phyloP scores from a whole-genome alignment of 2,888 invertebrate species.

The Seladonia tumulorum region DNA sequence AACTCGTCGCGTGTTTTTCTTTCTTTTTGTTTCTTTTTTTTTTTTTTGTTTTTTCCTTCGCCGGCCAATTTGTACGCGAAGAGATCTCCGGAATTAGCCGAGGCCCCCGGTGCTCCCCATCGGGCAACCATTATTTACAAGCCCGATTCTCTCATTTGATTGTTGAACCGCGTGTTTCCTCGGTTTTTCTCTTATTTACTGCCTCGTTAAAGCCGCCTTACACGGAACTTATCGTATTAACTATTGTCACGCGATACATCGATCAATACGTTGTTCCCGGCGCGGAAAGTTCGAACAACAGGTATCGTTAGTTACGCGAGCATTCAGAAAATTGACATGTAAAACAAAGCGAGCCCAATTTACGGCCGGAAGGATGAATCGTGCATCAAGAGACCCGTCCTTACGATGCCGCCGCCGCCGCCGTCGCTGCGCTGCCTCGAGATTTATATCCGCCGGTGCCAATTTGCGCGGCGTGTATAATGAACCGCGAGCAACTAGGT shows the following conservation, averaged over 20 bases:
- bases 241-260: conserved; percentile 59
- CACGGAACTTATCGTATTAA: conserved; percentile 53
- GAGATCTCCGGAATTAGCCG: conserved; percentile 48
- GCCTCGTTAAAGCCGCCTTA: conserved; percentile 48
- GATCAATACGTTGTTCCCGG: conserved; percentile 30
- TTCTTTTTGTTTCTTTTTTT: background rate
- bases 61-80: conserved; percentile 57
- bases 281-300: conserved; percentile 19
- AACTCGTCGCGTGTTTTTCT: conserved; percentile 16
- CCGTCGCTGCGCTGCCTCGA: background rate
- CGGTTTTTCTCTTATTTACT: conserved; percentile 57
- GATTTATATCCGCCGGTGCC: conserved; percentile 13
- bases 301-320: conserved; percentile 19
- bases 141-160: conserved; percentile 39
- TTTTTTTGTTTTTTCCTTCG: background rate
- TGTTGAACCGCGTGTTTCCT: conserved; percentile 43
- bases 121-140: conserved; percentile 49
- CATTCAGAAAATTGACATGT: conserved; percentile 11
- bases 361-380: conserved; percentile 10
- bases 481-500: conserved; percentile 12
- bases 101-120: conserved; percentile 23
- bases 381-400: background rate
- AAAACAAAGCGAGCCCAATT: conserved; percentile 1
- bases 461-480: conserved; percentile 1
- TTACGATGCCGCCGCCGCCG: background rate